Conservation (phyloP, 92 coral and sea anemone species). For the Chrysogorgia sp. region DNA sequence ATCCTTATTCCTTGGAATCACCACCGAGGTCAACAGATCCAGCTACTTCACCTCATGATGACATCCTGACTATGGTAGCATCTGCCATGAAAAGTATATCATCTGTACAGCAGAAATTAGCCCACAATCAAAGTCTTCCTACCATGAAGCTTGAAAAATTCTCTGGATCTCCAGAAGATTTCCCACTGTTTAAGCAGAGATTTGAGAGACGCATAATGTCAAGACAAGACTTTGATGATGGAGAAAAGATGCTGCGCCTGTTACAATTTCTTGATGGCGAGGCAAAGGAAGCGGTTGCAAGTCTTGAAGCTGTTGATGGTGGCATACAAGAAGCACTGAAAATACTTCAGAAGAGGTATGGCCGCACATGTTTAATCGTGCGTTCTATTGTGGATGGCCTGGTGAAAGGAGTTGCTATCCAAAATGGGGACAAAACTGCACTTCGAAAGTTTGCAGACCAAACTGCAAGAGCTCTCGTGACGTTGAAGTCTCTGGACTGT, state of each 20-base stretch:
- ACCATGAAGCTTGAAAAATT: constrained; percentile 49
- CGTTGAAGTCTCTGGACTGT: constrained; percentile 40
- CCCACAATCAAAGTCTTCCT: constrained; percentile 47
- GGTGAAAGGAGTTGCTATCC: constrained; percentile 40
- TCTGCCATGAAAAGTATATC: constrained; percentile 24
- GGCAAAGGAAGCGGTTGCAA: constrained; percentile 49
- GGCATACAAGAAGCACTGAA: constrained; percentile 17
- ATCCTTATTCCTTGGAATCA: neutral
- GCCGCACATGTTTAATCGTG: constrained; percentile 52
- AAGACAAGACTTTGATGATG: constrained; percentile 52
- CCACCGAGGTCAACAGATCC: neutral
- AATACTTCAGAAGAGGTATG: constrained; percentile 40
- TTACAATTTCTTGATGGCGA: constrained; percentile 59
- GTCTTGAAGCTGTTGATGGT: constrained; percentile 35
- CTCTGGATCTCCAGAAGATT: constrained; percentile 47
- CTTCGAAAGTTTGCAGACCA: constrained; percentile 50
- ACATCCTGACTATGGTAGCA: constrained; percentile 11
- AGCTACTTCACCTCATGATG: neutral
- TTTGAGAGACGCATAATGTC: constrained; percentile 56
- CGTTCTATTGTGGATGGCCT: constrained; percentile 51
- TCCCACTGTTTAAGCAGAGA: constrained; percentile 52
- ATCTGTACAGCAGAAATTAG: constrained; percentile 37
- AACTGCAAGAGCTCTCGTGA: constrained; percentile 40
- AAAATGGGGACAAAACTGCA: constrained; percentile 16
- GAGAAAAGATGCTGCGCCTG: constrained; percentile 57